A percentile compares a stretch with the other conserved stretches of the same genome.
These are phyloP conservation scores for Tolmerus cingulatus DNA, from an alignment of 2,888 invertebrate genomes.

Conservation along the genomic window DNA sequence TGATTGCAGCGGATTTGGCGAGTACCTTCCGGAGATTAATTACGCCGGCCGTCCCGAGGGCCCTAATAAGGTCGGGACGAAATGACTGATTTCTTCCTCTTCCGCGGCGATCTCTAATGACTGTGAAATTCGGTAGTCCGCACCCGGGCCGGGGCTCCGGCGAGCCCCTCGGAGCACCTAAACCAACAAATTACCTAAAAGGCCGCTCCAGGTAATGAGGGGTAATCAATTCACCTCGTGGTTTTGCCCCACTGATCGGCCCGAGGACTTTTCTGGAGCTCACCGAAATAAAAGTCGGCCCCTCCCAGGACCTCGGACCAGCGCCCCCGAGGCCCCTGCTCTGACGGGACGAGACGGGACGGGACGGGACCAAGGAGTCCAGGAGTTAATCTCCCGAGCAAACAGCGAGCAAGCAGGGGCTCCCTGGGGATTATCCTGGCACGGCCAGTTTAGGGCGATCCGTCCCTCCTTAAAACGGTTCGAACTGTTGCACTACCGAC, in stretches of 20 bases:
- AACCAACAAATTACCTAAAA: slow-evolving; percentile 19
- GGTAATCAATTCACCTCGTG: slow-evolving; percentile 12
- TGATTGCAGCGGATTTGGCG: background rate
- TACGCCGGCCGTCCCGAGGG: background rate
- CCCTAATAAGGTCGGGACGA: background rate
- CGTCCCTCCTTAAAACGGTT: background rate
- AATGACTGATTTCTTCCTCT: slow-evolving; percentile 6
- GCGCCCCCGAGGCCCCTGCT: too few species aligned
- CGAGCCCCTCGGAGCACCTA: background rate
- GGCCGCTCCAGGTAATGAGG: slow-evolving; percentile 10
- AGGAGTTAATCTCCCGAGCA: slow-evolving; percentile 23
- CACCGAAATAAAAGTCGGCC: background rate
- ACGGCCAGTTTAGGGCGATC: background rate
- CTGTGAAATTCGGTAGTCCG: slow-evolving; percentile 27
- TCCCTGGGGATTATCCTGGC: background rate
- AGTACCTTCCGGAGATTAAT: slow-evolving; percentile 9
- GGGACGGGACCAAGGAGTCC: background rate
- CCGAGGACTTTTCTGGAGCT: background rate
- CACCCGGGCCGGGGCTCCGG: background rate
- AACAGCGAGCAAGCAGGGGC: slow-evolving; percentile 20
- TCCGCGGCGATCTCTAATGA: background rate
- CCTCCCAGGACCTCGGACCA: too few species aligned
- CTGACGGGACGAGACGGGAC: too few species aligned
- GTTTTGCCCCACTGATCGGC: background rate
- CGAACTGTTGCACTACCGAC: background rate